Base-by-base conservation (phyloP, 2,797 vertebrate species). In the Paedocypris micromegethes region DNA sequence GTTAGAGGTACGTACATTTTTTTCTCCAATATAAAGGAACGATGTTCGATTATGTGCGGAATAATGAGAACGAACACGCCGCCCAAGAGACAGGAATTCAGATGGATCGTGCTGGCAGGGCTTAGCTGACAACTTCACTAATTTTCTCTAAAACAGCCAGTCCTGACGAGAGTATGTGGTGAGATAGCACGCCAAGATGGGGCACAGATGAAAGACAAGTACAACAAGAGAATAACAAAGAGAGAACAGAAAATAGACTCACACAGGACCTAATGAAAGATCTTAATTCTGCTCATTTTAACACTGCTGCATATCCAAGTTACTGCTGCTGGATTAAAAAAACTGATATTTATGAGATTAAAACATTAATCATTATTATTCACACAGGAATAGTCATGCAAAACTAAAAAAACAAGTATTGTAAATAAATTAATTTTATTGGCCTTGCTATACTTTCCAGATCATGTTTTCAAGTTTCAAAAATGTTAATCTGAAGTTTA, bases 111-210 rank as follows among this genome's bases (percentile, higher is more conserved):
- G 83, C 73, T 6, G 61, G 58, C 51, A 70, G 78, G 80, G 73
- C 77, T 52, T 43, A 72, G 67, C 80, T 82, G 81, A 81, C 82
- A 75, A 83, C 78, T 72, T 76, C 71, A 78, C 81, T 82, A 80
- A 83, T 81, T 79, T 79, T 70, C 46, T 38, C 3, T 57, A 79
- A 83, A 79, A 51, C 50, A 46, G 63, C 62, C 46, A 72, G 71
- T 76, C 70, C 78, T 79, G 77, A 63, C 40, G 74, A 78, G 76
- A 79, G 77, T 75, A 58, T 60, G 41, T 9, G 80, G 82, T 68
- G 80, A 72, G 86, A 71, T 83, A 75, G 73, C 75, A 23, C 43
- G 78, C 70, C 66, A 56, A 60, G 73, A 71, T 72, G 71, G 38
- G 58, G 57, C 44, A 66, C 62, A 60, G 40, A 49, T 42, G 23